Evolutionary conservation across 2,888 invertebrate species (phyloP).

Genomic region (Coecobrya sp.): DNA sequence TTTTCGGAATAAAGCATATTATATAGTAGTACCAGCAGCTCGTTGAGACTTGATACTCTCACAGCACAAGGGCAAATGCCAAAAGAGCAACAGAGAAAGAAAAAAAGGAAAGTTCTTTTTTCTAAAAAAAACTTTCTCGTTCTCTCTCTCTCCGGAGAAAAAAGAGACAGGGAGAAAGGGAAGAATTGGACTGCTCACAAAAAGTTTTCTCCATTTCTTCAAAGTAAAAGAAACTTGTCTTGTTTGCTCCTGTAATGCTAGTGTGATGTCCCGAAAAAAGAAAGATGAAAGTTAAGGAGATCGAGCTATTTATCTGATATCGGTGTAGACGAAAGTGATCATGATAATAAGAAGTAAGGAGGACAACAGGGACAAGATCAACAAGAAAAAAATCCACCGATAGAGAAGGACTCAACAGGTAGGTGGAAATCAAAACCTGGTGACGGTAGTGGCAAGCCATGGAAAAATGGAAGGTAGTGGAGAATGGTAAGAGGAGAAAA

Average conservation of each 20-base stretch:
- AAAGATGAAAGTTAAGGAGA: slow-evolving; percentile 48
- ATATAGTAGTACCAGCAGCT: no score
- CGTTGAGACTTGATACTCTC: background rate
- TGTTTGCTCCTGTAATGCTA: background rate
- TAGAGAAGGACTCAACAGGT: slow-evolving; percentile 23
- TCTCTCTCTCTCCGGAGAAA: background rate
- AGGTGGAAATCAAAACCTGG: background rate
- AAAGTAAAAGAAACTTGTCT: background rate
- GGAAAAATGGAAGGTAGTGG: background rate
- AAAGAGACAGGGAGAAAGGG: background rate
- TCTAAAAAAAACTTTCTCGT: background rate
- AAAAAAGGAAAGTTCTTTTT: slow-evolving; percentile 39
- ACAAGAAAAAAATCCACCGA: background rate
- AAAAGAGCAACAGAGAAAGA: slow-evolving; percentile 7
- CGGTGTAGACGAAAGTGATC: background rate
- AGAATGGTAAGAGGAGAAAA: background rate
- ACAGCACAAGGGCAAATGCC: background rate
- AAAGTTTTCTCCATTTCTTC: no score
- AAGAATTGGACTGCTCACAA: background rate
- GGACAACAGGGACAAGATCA: slow-evolving; percentile 32
- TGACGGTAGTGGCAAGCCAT: background rate
- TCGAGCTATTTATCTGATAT: slow-evolving; percentile 69
- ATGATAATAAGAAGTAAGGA: slow-evolving; percentile 20
- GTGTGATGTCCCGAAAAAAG: slow-evolving; percentile 3
- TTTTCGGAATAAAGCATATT: no score